A percentile compares a stretch with the other conserved stretches of the same genome.
Evolutionary conservation across 2,113 vertebrate genomes (phyloP).

Genomic region (Scopus umbretta): DNA sequence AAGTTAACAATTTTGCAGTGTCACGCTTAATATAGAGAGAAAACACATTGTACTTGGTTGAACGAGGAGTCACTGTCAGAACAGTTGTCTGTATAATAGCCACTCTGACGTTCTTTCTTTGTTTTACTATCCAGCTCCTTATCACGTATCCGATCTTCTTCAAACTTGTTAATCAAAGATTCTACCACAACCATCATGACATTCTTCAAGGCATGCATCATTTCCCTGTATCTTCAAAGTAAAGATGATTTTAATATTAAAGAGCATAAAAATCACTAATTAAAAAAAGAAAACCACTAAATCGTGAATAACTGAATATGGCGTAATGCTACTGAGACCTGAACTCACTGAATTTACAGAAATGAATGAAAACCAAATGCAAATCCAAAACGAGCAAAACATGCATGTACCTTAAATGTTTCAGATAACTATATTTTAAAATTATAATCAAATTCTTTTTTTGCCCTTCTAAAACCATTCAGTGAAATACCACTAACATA

Average conservation of each 20-base stretch:
- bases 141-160: slow-evolving; percentile 83
- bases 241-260: not conserved
- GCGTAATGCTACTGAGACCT: not conserved
- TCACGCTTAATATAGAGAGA: not conserved
- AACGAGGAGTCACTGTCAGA: slow-evolving; percentile 97
- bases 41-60: slow-evolving; percentile 79
- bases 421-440: not conserved
- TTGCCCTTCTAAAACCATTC: not conserved
- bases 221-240: slow-evolving; percentile 85
- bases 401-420: not conserved
- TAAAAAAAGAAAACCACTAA: not conserved
- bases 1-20: not conserved
- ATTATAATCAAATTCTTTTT: not conserved
- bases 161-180: slow-evolving; percentile 86
- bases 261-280: not conserved
- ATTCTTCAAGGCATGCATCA: slow-evolving; percentile 89
- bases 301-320: not conserved
- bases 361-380: not conserved
- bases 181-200: slow-evolving; percentile 87
- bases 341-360: not conserved
- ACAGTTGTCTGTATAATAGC: slow-evolving; percentile 84
- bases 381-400: not conserved
- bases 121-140: slow-evolving; percentile 77
- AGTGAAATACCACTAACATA: not conserved
- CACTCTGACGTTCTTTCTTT: slow-evolving; percentile 69